phyloP scores from a whole-genome alignment of 2,888 invertebrate species.

The Diachrysia chrysitis region DNA sequence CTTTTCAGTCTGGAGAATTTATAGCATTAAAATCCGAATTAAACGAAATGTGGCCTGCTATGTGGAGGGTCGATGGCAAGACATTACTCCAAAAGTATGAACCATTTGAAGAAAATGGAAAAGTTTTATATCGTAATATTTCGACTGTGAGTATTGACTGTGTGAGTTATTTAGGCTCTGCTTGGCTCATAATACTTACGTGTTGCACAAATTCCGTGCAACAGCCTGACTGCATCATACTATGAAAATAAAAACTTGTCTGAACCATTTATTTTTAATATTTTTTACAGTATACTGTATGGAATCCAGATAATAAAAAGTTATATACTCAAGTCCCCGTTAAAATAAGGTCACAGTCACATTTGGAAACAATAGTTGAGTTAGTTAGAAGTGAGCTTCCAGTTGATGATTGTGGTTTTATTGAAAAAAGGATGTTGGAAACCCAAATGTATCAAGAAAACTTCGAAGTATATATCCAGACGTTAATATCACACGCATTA shows the following conservation, averaged over 20 bases:
- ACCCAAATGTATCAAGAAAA: constrained; percentile 94
- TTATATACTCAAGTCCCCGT: constrained; percentile 94
- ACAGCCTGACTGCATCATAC: too few species aligned
- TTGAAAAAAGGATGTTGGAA: constrained; percentile 93
- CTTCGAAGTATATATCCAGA: constrained; percentile 97
- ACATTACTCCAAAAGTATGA: constrained; percentile 95
- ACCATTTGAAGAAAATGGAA: constrained; percentile 94
- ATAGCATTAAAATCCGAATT: constrained; percentile 95
- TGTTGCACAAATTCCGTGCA: too few species aligned
- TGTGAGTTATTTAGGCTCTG: neutral
- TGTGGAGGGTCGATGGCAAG: constrained; percentile 97
- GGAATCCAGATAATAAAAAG: constrained; percentile 95
- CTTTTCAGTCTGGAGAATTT: constrained; percentile 95
- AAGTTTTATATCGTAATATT: constrained; percentile 95
- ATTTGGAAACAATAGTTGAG: constrained; percentile 94
- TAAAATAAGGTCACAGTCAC: constrained; percentile 92
- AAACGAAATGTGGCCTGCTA: constrained; percentile 94
- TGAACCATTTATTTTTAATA: constrained; percentile 24
- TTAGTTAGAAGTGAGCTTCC: constrained; percentile 93
- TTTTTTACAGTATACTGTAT: constrained; percentile 92
- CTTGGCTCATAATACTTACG: neutral
- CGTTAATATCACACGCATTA: constrained; percentile 96
- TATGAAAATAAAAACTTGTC: constrained; percentile 18
- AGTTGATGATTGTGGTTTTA: constrained; percentile 91
- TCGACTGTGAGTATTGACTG: constrained; percentile 91